Evolutionary conservation across 1,140 invertebrate genomes (phyloP).

Genomic region (Melitaea cinxia): DNA sequence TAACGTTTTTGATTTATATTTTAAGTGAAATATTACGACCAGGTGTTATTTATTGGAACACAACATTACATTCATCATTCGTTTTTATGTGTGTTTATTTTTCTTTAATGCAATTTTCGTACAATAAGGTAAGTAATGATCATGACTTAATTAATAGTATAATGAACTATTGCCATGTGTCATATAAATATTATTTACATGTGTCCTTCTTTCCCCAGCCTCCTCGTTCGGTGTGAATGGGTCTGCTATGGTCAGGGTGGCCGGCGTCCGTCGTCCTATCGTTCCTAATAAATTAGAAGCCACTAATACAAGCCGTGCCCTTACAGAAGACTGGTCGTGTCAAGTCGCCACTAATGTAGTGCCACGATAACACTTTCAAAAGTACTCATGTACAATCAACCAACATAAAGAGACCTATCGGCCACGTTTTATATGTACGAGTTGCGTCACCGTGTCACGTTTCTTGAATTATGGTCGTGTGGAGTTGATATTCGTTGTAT

Average conservation of each 20-base stretch:
- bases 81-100: no score
- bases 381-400: conserved; percentile 67
- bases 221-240: conserved; percentile 71
- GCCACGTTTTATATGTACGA: conserved; percentile 35
- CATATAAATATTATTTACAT: background rate
- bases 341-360: conserved; percentile 77
- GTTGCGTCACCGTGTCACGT: conserved; percentile 35
- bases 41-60: no score
- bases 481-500: conserved; percentile 50
- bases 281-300: conserved; percentile 79
- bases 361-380: conserved; percentile 74
- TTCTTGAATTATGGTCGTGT: conserved; percentile 44
- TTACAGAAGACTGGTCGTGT: conserved; percentile 79
- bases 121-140: no score
- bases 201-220: conserved; percentile 30
- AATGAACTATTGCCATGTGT: no score
- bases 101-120: no score
- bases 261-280: conserved; percentile 78
- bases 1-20: no score
- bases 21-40: no score
- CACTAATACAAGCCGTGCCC: conserved; percentile 75
- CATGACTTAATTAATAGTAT: no score
- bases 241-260: conserved; percentile 72
- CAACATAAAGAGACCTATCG: conserved; percentile 51
- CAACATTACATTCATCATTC: no score